Percentiles rank a stretch among this genome's conserved stretches.
Conservation (phyloP, 1,140 invertebrate species). For the Rhynchophorus ferrugineus region DNA sequence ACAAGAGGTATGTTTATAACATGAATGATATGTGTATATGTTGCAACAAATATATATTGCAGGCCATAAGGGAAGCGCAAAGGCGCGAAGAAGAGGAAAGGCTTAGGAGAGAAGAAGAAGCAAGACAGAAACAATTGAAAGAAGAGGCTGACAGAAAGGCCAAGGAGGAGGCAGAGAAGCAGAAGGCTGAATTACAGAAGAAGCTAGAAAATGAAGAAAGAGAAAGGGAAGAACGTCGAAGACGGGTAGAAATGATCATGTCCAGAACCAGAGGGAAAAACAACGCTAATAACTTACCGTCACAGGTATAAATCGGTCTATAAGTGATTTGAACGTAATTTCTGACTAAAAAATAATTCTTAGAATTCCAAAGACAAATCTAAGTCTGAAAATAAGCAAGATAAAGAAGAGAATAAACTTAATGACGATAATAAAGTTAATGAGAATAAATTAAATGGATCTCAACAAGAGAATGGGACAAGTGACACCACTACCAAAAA, state of each 20-base stretch:
- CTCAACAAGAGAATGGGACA: constrained; percentile 37
- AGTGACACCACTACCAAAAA: constrained; percentile 29
- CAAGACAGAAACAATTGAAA: constrained; percentile 60
- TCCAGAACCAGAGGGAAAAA: constrained; percentile 62
- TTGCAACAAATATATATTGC: constrained; percentile 10
- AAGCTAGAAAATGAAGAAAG: constrained; percentile 71
- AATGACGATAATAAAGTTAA: constrained; percentile 39
- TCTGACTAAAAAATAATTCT: constrained; percentile 2
- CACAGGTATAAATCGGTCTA: constrained; percentile 33
- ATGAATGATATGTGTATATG: constrained; percentile 25
- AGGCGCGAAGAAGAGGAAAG: constrained; percentile 61
- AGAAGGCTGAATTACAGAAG: constrained; percentile 65
- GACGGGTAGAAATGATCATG: constrained; percentile 79
- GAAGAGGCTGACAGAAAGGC: constrained; percentile 69
- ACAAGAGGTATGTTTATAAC: constrained; percentile 44
- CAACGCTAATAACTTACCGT: constrained; percentile 48
- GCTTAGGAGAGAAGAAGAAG: constrained; percentile 55
- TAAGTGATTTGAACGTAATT: constrained; percentile 4
- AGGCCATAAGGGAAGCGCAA: constrained; percentile 48
- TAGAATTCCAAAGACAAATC: constrained; percentile 38
- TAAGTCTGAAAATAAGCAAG: constrained; percentile 32
- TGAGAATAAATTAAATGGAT: constrained; percentile 34
- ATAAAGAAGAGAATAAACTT: constrained; percentile 16
- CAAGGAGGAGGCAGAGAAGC: constrained; percentile 71
- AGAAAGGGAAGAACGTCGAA: constrained; percentile 66